Conservation (phyloP, 35 echinoderm and acorn worm species). For the Stichopus chloronotus region DNA sequence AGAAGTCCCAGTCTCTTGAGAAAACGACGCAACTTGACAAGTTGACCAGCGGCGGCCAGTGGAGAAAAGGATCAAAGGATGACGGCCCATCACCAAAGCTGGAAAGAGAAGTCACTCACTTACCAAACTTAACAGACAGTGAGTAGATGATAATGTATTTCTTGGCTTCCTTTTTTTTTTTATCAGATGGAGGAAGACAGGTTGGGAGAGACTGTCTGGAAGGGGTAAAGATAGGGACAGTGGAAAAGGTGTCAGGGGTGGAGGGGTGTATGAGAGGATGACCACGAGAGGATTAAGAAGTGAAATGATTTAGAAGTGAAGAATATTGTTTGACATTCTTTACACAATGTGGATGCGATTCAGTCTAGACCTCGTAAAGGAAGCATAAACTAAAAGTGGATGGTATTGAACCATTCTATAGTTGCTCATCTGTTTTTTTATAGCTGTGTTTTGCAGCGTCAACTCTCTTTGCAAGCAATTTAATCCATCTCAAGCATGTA, state of each 20-base stretch:
- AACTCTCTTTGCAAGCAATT: no score
- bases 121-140: slow-evolving; percentile 86
- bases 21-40: slow-evolving; percentile 87
- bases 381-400: no score
- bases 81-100: slow-evolving; percentile 67
- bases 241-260: neutral
- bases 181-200: neutral
- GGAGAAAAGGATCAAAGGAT: slow-evolving; percentile 75
- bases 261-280: no score
- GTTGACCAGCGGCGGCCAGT: slow-evolving; percentile 60
- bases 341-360: no score
- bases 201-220: neutral
- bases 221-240: neutral
- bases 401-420: no score
- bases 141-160: neutral
- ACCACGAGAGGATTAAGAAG: no score
- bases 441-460: no score
- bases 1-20: slow-evolving; percentile 79
- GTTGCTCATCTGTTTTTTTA: no score
- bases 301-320: no score
- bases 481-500: neutral
- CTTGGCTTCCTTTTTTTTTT: neutral
- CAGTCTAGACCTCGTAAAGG: no score
- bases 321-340: no score
- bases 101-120: slow-evolving; percentile 77